Evolutionary conservation across 2,113 vertebrate genomes (phyloP), one percentile per base, ranked within the genome.

Genomic region (Colossoma macropomum): DNA sequence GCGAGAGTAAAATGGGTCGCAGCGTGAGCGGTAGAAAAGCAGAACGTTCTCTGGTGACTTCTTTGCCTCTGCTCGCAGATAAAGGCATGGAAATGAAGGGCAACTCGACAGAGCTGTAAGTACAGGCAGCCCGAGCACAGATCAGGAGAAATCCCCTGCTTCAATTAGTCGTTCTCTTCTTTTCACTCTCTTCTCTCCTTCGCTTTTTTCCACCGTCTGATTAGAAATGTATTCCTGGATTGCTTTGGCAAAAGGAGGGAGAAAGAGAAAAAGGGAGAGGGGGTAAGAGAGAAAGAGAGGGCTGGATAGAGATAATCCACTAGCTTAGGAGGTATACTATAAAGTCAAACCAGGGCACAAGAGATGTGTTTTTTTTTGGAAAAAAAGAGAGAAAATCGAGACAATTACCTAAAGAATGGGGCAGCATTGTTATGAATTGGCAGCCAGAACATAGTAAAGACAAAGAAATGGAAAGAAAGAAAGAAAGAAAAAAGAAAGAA

Each of bases 71-170:
- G 75, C 86, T 75, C 65, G 60, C 56, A 71, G 71, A 84, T 81
- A 76, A 84, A 88, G 79, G 79, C 79, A 82, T 85, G 84, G 75
- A 85, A 88, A 83, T 83, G 83, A 80, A 86, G 80, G 83, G 80
- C 75, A 85, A 77, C 72, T 83, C 38, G 54, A 80, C 65, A 60
- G 79, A 86, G 87, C 81, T 77, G 84, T 83, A 79, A 88, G 75
- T 78, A 84, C 81, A 80, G 79, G 32, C 76, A 75, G 79, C 48
- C 68, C 11, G 34, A 74, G 81, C 72, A 76, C 78, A 89, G 88
- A 89, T 89, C 88, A 89, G 84, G 71, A 87, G 68, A 87, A 89
- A 83, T 85, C 87, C 82, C 85, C 79, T 32, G 69, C 81, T 84
- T 86, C 86, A 88, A 88, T 87, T 88, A 90, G 77, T 32, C 71